Percentiles rank a stretch among this genome's conserved stretches.
These are phyloP conservation scores for Crambe crambe DNA, from an alignment of 37 sponge, comb jelly and placozoan species.

Conservation along the genomic window DNA sequence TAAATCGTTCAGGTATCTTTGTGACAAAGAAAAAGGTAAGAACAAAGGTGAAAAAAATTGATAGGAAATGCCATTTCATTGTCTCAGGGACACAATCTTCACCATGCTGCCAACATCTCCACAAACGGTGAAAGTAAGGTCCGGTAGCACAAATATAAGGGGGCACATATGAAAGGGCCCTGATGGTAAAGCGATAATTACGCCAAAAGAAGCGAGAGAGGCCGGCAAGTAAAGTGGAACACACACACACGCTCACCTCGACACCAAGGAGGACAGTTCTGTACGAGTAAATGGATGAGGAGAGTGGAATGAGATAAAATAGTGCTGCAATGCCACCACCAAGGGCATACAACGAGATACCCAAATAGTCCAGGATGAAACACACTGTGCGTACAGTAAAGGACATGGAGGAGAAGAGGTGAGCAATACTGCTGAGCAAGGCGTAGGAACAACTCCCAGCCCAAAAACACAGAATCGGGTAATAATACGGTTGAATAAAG, in stretches of 20 bases:
- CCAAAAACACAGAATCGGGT: conserved; percentile 74
- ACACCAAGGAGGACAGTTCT: conserved; percentile 11
- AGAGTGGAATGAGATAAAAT: conserved; percentile 49
- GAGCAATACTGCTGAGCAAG: conserved; percentile 73
- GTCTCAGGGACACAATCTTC: conserved; percentile 44
- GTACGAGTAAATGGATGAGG: conserved; percentile 1
- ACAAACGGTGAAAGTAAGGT: conserved; percentile 32
- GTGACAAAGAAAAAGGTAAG: conserved; percentile 70
- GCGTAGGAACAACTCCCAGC: conserved; percentile 43
- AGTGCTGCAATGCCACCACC: conserved; percentile 33
- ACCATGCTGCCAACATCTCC: not conserved
- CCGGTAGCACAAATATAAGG: conserved; percentile 16
- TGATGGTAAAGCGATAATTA: conserved; percentile 42
- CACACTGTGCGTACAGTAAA: conserved; percentile 45
- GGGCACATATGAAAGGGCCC: conserved; percentile 27
- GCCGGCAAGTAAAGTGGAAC: conserved; percentile 29
- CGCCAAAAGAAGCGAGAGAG: conserved; percentile 66
- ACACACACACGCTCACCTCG: conserved; percentile 8
- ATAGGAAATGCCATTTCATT: conserved; percentile 1
- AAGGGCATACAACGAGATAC: conserved; percentile 64
- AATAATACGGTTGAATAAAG: conserved; percentile 41
- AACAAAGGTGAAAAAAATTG: not conserved
- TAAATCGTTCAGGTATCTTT: conserved; percentile 85
- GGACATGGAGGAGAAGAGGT: conserved; percentile 53
- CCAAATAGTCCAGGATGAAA: conserved; percentile 81